Conservation (phyloP, 2,113 vertebrate species). For the Oncorhynchus nerka region DNA sequence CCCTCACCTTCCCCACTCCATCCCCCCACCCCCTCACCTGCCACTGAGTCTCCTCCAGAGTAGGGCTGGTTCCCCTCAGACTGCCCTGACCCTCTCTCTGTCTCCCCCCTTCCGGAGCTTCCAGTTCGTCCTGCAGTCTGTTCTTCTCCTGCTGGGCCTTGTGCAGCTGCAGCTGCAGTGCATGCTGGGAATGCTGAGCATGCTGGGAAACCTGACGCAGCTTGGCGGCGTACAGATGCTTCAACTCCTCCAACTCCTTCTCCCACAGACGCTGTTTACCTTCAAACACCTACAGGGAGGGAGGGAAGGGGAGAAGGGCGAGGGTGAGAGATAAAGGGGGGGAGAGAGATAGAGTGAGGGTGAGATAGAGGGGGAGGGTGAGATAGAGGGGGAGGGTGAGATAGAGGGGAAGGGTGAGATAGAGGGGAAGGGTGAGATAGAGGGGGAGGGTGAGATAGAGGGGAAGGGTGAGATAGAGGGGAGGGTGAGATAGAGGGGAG, state of each 20-base stretch:
- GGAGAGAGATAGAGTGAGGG: too few relatives aligned
- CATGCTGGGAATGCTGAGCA: slow-evolving; percentile 87
- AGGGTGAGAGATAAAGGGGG: too few relatives aligned
- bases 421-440: too few relatives aligned
- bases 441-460: too few relatives aligned
- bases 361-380: too few relatives aligned
- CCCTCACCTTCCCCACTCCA: neutral
- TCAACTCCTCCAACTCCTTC: slow-evolving; percentile 90
- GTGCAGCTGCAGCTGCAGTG: slow-evolving; percentile 89
- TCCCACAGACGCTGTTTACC: slow-evolving; percentile 94
- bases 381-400: too few relatives aligned
- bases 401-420: too few relatives aligned
- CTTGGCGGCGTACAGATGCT: slow-evolving; percentile 86
- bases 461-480: neutral
- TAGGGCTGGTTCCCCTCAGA: slow-evolving; percentile 68
- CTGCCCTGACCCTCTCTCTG: slow-evolving; percentile 39
- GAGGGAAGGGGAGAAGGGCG: neutral
- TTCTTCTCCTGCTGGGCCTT: slow-evolving; percentile 91
- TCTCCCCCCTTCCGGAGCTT: slow-evolving; percentile 67
- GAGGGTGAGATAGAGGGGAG: too few relatives aligned
- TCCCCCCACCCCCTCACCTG: slow-evolving; percentile 76
- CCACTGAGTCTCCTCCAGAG: slow-evolving; percentile 91
- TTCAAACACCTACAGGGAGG: slow-evolving; percentile 81
- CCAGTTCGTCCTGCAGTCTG: slow-evolving; percentile 86
- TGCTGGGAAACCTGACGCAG: slow-evolving; percentile 93